Conservation (phyloP, 2,888 invertebrate genomes). For the Pegoplata infirma region DNA sequence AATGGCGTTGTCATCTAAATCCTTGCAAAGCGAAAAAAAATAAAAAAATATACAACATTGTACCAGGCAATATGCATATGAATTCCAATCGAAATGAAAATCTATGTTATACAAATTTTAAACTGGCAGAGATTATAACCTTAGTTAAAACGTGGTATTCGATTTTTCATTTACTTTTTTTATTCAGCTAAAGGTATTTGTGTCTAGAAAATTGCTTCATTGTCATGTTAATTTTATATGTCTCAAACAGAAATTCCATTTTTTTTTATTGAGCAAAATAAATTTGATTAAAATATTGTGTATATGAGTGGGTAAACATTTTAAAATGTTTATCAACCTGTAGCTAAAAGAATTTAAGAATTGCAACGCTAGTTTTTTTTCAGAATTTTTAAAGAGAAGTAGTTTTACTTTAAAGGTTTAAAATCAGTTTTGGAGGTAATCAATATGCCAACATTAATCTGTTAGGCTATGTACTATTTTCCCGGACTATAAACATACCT, state of each 20-base stretch:
- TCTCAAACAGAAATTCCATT: slow-evolving; percentile 53
- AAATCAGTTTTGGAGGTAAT: no score
- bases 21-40: slow-evolving; percentile 8
- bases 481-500: no score
- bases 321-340: no score
- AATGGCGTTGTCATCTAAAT: slow-evolving; percentile 29
- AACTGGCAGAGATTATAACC: slow-evolving; percentile 38
- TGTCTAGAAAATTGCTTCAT: slow-evolving; percentile 57
- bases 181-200: slow-evolving; percentile 11
- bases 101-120: slow-evolving; percentile 49
- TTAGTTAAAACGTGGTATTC: slow-evolving; percentile 21
- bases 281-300: slow-evolving; percentile 38
- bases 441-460: no score
- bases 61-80: slow-evolving; percentile 42
- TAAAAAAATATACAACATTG: neutral
- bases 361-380: no score
- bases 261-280: neutral
- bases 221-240: slow-evolving; percentile 60
- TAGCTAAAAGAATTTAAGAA: no score
- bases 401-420: no score
- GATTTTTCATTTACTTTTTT: neutral
- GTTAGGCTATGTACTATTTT: no score
- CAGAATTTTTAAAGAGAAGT: no score
- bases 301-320: no score
- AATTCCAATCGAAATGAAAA: slow-evolving; percentile 61